Conservation (phyloP, 2,113 vertebrate genomes). For the Phodopus roborovskii region DNA sequence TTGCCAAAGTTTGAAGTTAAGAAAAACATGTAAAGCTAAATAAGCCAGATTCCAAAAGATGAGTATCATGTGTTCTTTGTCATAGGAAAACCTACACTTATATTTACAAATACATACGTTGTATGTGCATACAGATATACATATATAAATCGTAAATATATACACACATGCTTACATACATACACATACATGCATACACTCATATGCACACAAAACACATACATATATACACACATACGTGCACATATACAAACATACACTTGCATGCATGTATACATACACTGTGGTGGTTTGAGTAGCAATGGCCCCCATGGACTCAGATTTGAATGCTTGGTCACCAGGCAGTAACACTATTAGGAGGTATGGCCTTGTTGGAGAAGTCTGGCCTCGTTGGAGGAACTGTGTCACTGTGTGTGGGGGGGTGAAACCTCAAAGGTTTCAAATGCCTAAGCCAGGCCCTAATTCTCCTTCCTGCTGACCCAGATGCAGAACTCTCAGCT, state of each 20-base stretch:
- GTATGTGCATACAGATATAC: neutral
- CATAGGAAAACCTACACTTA: neutral
- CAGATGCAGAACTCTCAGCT: too few relatives aligned
- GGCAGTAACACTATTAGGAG: neutral
- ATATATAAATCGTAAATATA: neutral
- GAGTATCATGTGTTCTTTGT: neutral
- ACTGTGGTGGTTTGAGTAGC: neutral
- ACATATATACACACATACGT: neutral
- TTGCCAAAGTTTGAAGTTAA: neutral
- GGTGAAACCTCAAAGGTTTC: neutral
- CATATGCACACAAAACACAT: neutral
- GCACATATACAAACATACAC: neutral
- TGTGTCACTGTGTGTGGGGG: neutral
- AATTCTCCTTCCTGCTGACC: too few relatives aligned
- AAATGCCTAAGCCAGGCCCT: neutral
- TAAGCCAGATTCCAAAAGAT: neutral
- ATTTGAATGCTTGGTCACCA: neutral
- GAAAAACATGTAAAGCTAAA: neutral
- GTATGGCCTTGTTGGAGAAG: neutral
- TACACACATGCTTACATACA: neutral
- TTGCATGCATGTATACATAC: too few relatives aligned
- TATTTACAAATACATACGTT: neutral
- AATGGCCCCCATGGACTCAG: neutral
- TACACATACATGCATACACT: rapidly evolving
- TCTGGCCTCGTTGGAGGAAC: neutral